phyloP scores from a whole-genome alignment of 2,888 invertebrate genomes.

The Coenonympha arcania region DNA sequence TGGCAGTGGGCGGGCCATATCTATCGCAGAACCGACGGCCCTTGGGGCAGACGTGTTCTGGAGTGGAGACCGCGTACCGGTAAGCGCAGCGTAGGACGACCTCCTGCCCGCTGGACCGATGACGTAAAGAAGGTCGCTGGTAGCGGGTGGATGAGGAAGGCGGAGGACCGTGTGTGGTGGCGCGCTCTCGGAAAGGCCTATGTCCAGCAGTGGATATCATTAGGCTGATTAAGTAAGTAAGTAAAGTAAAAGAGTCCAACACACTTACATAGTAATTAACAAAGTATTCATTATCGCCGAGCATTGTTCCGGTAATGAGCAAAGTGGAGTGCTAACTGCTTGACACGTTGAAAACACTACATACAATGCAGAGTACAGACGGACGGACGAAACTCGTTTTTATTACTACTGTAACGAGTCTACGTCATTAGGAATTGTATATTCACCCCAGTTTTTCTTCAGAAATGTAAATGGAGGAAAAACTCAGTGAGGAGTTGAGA shows the following conservation, averaged over 20 bases:
- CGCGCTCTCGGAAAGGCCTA: too few relatives aligned
- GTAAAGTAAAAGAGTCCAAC: not conserved
- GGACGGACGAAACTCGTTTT: not conserved
- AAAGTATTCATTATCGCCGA: not conserved
- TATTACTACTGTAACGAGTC: not conserved
- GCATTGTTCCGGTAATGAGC: slow-evolving; percentile 2
- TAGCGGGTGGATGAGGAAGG: too few relatives aligned
- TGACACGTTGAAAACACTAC: not conserved
- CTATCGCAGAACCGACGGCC: too few relatives aligned
- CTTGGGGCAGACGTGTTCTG: too few relatives aligned
- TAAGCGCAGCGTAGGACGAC: too few relatives aligned
- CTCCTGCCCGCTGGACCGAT: too few relatives aligned
- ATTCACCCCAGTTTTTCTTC: not conserved
- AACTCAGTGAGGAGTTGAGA: not conserved
- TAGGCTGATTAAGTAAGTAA: too few relatives aligned
- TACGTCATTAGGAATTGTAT: not conserved
- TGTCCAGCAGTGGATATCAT: too few relatives aligned
- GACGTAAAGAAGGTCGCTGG: too few relatives aligned
- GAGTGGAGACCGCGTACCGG: too few relatives aligned
- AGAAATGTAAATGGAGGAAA: not conserved
- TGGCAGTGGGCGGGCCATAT: too few relatives aligned
- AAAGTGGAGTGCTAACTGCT: not conserved
- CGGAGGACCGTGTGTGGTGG: too few relatives aligned
- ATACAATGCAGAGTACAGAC: not conserved
- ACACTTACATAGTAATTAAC: not conserved